Conservation (phyloP, 2,113 vertebrate species). For the Centropristis striata region DNA sequence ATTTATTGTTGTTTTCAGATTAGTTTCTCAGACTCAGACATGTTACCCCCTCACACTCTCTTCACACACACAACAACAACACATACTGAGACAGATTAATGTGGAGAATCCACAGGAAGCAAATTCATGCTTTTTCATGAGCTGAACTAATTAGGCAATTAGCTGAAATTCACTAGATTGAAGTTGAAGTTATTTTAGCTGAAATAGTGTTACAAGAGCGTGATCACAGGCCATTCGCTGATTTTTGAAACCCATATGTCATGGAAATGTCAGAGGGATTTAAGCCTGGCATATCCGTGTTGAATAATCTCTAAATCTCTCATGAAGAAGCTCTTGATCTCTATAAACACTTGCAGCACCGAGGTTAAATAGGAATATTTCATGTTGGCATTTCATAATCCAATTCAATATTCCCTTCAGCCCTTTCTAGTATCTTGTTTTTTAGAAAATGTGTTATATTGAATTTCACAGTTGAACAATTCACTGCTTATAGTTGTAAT, state of each 20-base stretch:
- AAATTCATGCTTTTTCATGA: neutral
- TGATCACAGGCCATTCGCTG: neutral
- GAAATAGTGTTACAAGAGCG: neutral
- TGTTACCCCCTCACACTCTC: neutral
- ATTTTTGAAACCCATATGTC: conserved; percentile 20
- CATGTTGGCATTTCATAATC: conserved; percentile 30
- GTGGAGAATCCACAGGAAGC: conserved; percentile 22
- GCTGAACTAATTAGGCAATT: conserved; percentile 51
- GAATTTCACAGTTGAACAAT: conserved; percentile 24
- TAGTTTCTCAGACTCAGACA: neutral
- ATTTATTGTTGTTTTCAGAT: neutral
- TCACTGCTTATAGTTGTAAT: conserved; percentile 6
- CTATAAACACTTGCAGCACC: neutral
- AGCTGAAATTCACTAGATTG: conserved; percentile 27
- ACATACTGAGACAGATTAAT: conserved; percentile 14
- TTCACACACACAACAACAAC: neutral
- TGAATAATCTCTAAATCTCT: neutral
- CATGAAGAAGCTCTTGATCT: neutral
- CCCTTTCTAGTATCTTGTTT: neutral
- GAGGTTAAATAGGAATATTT: conserved; percentile 6
- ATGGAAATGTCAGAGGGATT: conserved; percentile 25
- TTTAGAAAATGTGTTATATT: conserved; percentile 16
- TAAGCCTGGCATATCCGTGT: neutral
- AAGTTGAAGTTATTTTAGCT: conserved; percentile 17
- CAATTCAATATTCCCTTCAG: conserved; percentile 3